phyloP scores from a whole-genome alignment of 2,113 vertebrate genomes.

The Tricholaema leucomelas region DNA sequence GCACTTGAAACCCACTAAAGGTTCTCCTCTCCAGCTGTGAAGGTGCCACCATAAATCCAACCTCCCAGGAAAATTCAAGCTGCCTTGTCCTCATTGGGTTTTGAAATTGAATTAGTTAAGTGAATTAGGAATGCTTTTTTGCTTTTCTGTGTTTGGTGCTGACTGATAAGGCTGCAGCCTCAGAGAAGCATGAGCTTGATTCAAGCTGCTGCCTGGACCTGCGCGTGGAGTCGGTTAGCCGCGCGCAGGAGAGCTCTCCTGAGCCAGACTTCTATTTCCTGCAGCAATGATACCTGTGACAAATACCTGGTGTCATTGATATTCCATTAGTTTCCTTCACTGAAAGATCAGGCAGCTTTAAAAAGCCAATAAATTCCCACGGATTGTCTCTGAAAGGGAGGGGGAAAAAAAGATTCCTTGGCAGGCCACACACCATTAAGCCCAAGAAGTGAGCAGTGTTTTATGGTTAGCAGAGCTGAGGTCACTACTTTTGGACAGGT shows the following conservation, averaged over 20 bases:
- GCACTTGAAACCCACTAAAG: not conserved
- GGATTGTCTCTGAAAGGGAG: conserved; percentile 51
- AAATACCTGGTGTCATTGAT: conserved; percentile 63
- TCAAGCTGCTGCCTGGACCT: conserved; percentile 18
- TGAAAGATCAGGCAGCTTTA: conserved; percentile 62
- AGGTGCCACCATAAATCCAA: conserved; percentile 6
- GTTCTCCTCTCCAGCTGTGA: not conserved
- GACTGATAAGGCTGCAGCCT: conserved; percentile 32
- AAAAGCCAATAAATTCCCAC: conserved; percentile 65
- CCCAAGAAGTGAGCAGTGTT: conserved; percentile 12
- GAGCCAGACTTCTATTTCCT: conserved; percentile 26
- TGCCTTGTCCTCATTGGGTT: conserved; percentile 5
- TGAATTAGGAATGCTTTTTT: conserved; percentile 56
- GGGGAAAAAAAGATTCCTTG: conserved; percentile 12
- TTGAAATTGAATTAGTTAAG: conserved; percentile 64
- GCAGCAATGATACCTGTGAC: conserved; percentile 43
- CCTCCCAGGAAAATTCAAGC: conserved; percentile 52
- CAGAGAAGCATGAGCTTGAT: not conserved
- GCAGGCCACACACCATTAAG: conserved; percentile 64
- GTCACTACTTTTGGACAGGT: conserved; percentile 25
- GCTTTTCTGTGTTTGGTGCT: conserved; percentile 40
- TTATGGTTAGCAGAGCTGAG: conserved; percentile 53
- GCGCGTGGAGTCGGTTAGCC: not conserved
- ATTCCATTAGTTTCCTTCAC: conserved; percentile 57
- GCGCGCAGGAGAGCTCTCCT: not conserved